phyloP scores from a whole-genome alignment of 2,797 vertebrate species.

The Geotrypetes seraphini region DNA sequence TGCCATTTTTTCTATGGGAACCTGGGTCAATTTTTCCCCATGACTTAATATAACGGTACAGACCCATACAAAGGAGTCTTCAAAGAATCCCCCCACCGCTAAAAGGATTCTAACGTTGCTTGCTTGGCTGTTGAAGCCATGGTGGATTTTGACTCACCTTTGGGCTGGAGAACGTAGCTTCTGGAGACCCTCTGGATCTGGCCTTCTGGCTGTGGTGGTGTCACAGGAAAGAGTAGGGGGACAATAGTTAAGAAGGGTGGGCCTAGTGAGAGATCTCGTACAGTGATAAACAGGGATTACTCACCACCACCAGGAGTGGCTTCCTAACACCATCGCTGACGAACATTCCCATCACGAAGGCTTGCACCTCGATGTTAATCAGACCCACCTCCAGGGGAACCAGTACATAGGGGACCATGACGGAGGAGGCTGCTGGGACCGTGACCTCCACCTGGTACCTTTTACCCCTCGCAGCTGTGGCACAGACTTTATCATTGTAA shows the following conservation, averaged over 20 bases:
- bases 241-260: background rate
- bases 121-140: too few species aligned
- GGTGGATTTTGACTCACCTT: conserved; percentile 6
- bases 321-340: conserved; percentile 12
- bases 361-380: conserved; percentile 13
- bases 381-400: conserved; percentile 10
- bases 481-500: conserved; percentile 12
- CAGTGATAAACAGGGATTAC: background rate
- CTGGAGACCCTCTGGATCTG: background rate
- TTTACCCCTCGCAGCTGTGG: background rate
- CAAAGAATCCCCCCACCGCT: too few species aligned
- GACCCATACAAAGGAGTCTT: too few species aligned
- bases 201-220: conserved; percentile 9
- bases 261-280: too few species aligned
- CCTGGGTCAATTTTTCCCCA: too few species aligned
- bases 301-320: conserved; percentile 6
- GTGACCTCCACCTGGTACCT: background rate
- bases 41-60: too few species aligned
- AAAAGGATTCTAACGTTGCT: too few species aligned
- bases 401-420: conserved; percentile 1
- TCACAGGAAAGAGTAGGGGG: too few species aligned
- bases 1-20: too few species aligned
- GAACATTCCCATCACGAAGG: background rate
- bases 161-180: conserved; percentile 11
- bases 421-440: background rate